These are phyloP conservation scores for Monopterus albus DNA, from an alignment of 2,113 vertebrate species.

Conservation along the genomic window DNA sequence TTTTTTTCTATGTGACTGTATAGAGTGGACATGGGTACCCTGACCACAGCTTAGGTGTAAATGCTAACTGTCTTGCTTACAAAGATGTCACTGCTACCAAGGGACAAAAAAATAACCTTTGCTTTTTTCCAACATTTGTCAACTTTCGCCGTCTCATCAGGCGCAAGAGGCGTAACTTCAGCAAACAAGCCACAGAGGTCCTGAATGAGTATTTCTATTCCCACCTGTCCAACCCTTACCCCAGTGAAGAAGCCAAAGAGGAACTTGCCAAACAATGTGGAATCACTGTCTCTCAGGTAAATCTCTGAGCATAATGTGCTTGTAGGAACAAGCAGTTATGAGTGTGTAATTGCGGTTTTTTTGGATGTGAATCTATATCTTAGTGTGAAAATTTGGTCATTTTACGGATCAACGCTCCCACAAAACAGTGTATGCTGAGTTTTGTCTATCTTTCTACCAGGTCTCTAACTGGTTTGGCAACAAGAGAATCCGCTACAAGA, in stretches of 20 bases:
- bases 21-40: not conserved
- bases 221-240: slow-evolving; percentile 92
- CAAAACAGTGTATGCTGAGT: not conserved
- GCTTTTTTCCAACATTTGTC: not conserved
- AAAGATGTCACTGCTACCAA: not conserved
- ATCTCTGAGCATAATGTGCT: not conserved
- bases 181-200: slow-evolving; percentile 92
- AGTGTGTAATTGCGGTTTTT: not conserved
- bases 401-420: not conserved
- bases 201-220: slow-evolving; percentile 95
- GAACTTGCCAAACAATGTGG: slow-evolving; percentile 90
- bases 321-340: not conserved
- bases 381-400: not conserved
- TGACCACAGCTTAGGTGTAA: not conserved
- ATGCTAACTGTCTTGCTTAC: not conserved
- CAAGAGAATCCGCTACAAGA: slow-evolving; percentile 95
- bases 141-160: slow-evolving; percentile 73
- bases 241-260: slow-evolving; percentile 93
- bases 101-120: too few species aligned
- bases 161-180: slow-evolving; percentile 92
- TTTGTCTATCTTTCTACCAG: slow-evolving; percentile 62
- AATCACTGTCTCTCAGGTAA: slow-evolving; percentile 92
- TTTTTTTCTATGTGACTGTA: too few species aligned
- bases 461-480: slow-evolving; percentile 97
- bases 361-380: not conserved